Percentiles rank a stretch among this genome's conserved stretches.
Evolutionary conservation across 2,888 invertebrate genomes (phyloP).

Genomic region (Odontocerum albicorne): DNA sequence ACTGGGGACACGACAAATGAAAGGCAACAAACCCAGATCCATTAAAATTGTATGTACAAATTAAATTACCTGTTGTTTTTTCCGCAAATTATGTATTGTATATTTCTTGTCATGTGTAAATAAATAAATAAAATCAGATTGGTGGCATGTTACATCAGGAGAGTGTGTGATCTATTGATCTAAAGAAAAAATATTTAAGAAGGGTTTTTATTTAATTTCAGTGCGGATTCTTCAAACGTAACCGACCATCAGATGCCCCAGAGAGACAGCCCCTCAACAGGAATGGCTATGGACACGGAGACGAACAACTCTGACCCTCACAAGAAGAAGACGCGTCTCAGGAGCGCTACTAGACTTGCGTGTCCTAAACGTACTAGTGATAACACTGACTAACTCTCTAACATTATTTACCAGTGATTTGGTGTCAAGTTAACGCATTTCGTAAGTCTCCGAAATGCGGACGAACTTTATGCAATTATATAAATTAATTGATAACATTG

Average conservation of each 20-base stretch:
- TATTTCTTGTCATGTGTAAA: too few relatives aligned
- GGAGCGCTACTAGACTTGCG: constrained; percentile 39
- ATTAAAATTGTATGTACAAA: too few relatives aligned
- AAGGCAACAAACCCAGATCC: too few relatives aligned
- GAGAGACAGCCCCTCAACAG: constrained; percentile 85
- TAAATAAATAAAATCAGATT: too few relatives aligned
- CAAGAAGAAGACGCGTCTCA: constrained; percentile 41
- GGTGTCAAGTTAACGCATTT: background rate
- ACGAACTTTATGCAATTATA: background rate
- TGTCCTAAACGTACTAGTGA: background rate
- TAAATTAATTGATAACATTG: too few relatives aligned
- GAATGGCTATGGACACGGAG: constrained; percentile 70
- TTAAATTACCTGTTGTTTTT: too few relatives aligned
- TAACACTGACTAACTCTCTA: constrained; percentile 8
- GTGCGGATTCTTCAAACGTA: constrained; percentile 93
- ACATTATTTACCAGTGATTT: constrained; percentile 9
- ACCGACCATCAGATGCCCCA: constrained; percentile 78
- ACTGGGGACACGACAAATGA: too few relatives aligned
- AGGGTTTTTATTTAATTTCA: constrained; percentile 46
- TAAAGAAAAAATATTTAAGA: background rate
- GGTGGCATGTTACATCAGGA: too few relatives aligned
- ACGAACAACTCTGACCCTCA: constrained; percentile 71
- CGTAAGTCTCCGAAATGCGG: background rate
- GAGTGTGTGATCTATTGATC: too few relatives aligned
- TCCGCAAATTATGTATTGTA: too few relatives aligned